These are phyloP conservation scores for Poecilia gillii DNA, from an alignment of 2,797 vertebrate genomes.

Conservation along the genomic window DNA sequence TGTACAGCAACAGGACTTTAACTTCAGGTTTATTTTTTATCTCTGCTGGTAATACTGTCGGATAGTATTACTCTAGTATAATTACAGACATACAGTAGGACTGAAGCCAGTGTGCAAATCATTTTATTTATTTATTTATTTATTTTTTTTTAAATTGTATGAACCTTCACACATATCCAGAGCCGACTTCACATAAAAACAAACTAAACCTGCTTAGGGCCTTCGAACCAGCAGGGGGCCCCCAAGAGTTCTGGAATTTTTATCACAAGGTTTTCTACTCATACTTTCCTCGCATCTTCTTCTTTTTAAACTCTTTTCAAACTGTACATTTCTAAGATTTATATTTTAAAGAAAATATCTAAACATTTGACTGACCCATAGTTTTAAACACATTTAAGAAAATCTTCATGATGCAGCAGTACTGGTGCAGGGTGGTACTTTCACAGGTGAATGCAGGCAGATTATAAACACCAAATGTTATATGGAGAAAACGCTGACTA, in stretches of 20 bases:
- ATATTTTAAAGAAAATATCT: not conserved
- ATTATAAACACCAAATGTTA: no score
- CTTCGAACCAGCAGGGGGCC: not conserved
- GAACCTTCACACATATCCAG: not conserved
- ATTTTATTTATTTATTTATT: not conserved
- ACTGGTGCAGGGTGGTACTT: no score
- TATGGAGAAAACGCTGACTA: no score
- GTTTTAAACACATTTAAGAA: not conserved
- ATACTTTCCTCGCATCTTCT: not conserved
- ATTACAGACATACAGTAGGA: conserved; percentile 30
- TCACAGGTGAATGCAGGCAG: no score
- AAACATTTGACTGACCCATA: not conserved
- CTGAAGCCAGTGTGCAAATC: not conserved
- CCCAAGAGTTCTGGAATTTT: not conserved
- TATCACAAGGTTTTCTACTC: not conserved
- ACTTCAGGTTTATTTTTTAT: no score
- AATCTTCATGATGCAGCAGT: not conserved
- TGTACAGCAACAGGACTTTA: no score
- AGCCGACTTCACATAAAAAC: not conserved
- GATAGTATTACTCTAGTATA: conserved; percentile 42
- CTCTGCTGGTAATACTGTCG: conserved; percentile 8
- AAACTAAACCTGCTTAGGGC: not conserved
- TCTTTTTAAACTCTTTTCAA: not conserved
- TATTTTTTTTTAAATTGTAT: not conserved
- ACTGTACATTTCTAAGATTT: not conserved